Evolutionary conservation across 2,888 invertebrate species (phyloP), one percentile per base, ranked within the genome.

Genomic region (Ametastegia equiseti): DNA sequence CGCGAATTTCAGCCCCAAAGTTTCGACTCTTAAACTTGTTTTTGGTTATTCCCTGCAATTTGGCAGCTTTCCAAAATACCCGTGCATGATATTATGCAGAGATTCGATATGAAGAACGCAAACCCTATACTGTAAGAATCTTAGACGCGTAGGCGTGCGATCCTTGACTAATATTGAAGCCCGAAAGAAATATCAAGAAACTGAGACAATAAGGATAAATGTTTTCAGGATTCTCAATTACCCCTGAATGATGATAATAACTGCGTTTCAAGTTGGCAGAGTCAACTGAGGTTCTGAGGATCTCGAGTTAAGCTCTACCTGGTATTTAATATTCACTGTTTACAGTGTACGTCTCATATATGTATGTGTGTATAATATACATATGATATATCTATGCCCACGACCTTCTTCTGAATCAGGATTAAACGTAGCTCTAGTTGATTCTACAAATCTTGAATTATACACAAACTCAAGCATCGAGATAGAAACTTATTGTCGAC

Each of bases 11-110:
- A 39, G n/a, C 39, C 36, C 6, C 36, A 23, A 30, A 30, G n/a
- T 67, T 36, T 36, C 39, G 23, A n/a, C 5, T 15, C 75, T 75
- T 13, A 6, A 30, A 57, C 39, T 75, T 75, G 19, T 50, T 54
- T 75, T 75, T 75, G 75, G 75, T 75, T 75, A 36, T 75, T 54
- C 33, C 36, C 1, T 67, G 65, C 65, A 75, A 39, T 23, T 75
- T 75, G 75, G 75, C 50, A 11, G 15, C 6, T 19, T 1, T 54
- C 75, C 75, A 75, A 75, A 19, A 54, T 71, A n/a, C n/a, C n/a
- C n/a, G n/a, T n/a, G 47, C 71, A 36, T 47, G 71, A 75, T 54
- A 75, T 33, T 75, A 75, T 57, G 15, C 71, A 33, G 71, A 30
- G 47, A 47, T 47, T 7, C 47, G 27, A 47, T 71, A 71, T 45